Base-by-base conservation (phyloP, 2,113 vertebrate species). In the Urocitellus parryii region DNA sequence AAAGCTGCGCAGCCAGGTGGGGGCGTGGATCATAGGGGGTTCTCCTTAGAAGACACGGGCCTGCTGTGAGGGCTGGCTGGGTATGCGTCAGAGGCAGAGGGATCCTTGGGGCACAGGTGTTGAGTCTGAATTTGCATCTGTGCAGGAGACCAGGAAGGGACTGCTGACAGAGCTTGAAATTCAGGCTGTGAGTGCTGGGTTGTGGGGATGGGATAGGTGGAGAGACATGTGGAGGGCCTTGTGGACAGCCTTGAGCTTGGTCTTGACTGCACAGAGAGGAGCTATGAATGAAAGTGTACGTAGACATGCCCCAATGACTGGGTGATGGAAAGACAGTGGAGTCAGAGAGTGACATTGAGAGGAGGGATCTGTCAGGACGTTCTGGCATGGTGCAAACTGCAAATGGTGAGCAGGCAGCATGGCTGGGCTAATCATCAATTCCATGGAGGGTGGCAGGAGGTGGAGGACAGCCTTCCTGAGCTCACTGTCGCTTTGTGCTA, bases 141-240 rank as follows among this genome's bases (percentile, higher is more conserved):
- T n/a, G n/a, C 61, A 25, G 61, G 39, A 45, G 56, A 10, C 56
- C 11, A 0, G 63, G 22, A 5, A 5, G 34, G 14, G 14, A 2
- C 11, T 1, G 0, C 0, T 18, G 17, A 22, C 4, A 1, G 3
- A 20, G n/a, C 25, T 17, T 16, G 14, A n/a, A 27, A 27, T 13
- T 53, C 39, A 24, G 37, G 56, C 37, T 12, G 1, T 39, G 48
- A n/a, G 39, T 45, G 42, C 80, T 5, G 91, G 51, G 51, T 53
- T 3, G 13, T 53, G 51, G 51, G 51, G 12, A 53, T 53, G 51
- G 51, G 51, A 53, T 53, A 14, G 51, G 51, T 53, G 51, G 51
- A 53, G 51, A 14, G 51, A 53, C 51, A 16, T 16, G 14, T 53
- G 14, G 51, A 53, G 51, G 51, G 51, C 51, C 51, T 53, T 53